Evolutionary conservation across 1,140 invertebrate genomes (phyloP), one percentile per base, ranked within the genome.

Genomic region (Gonioctena quinquepunctata): DNA sequence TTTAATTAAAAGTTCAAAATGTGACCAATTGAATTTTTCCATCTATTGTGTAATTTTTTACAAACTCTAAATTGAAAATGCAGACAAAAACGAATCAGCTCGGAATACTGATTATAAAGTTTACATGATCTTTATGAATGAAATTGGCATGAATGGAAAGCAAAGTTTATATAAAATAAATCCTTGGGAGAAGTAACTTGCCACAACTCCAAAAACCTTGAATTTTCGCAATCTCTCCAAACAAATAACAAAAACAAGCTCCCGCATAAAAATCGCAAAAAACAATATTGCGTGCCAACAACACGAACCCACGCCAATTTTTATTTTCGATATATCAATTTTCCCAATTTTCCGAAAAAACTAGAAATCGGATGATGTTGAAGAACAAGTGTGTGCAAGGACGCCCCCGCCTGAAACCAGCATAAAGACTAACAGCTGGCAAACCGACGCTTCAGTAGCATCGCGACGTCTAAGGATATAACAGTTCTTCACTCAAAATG

Each of bases 381-480:
- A 67, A 76, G 73, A 76, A 77, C 72, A 77, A 76, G 60, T 77
- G 54, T 77, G 66, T 70, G 63, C 33, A 50, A 59, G 52, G n/a
- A 68, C 79, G 73, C 78, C 78, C 72, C 73, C 79, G 76, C 77
- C 28, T 42, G 54, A 62, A 60, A 62, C 72, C 71, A 63, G 68
- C 69, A 79, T 79, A 79, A 73, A 79, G 76, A 64, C 66, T 69
- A 79, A 72, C 76, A 76, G 61, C 67, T 71, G 63, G 70, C 60
- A 60, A 64, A 48, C 69, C 62, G 72, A 76, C 72, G 72, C 71
- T 68, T 77, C 77, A 79, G 70, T 70, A 72, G 28, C 81, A 74
- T 80, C 78, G 71, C 79, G 79, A 80, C 80, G 79, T 75, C 71
- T 71, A 71, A 66, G 76, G 66, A 66, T 72, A 72, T 66, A 74